A percentile compares a stretch with the other conserved stretches of the same genome.
Evolutionary conservation across 1,140 invertebrate genomes (phyloP).

Genomic region (Diorhabda sublineata): DNA sequence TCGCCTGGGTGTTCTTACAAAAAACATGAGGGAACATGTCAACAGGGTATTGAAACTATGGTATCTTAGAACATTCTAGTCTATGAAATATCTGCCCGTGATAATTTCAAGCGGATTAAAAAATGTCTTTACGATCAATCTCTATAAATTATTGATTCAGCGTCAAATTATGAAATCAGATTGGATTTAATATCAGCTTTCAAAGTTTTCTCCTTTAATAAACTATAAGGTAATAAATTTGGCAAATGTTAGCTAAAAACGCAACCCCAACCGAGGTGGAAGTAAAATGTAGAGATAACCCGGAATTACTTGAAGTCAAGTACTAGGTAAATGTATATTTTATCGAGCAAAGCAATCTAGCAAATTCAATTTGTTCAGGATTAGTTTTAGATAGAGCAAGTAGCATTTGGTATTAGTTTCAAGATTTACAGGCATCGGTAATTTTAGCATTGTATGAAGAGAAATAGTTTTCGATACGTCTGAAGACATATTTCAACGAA

Average conservation of each 20-base stretch:
- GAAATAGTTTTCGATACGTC: constrained; percentile 8
- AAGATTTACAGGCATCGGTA: constrained; percentile 32
- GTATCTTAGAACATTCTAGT: no score
- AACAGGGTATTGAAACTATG: no score
- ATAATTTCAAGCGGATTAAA: no score
- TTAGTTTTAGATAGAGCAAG: constrained; percentile 43
- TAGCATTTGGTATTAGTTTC: constrained; percentile 41
- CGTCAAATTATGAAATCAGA: background rate
- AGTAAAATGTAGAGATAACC: constrained; percentile 26
- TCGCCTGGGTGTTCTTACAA: no score
- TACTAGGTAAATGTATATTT: constrained; percentile 46
- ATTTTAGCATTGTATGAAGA: constrained; percentile 34
- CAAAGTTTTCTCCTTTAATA: constrained; percentile 6
- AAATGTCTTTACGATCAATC: background rate
- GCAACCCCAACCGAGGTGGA: constrained; percentile 19
- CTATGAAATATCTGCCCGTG: no score
- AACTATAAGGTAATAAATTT: constrained; percentile 13
- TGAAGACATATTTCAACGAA: no score
- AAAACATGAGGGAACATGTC: no score
- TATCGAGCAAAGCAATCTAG: constrained; percentile 47
- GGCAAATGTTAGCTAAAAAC: constrained; percentile 17
- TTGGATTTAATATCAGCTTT: background rate
- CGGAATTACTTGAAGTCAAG: constrained; percentile 30
- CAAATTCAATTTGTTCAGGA: constrained; percentile 47
- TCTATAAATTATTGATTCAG: background rate